phyloP scores from a whole-genome alignment of 2,113 vertebrate species.

The Amphilophus citrinellus region DNA sequence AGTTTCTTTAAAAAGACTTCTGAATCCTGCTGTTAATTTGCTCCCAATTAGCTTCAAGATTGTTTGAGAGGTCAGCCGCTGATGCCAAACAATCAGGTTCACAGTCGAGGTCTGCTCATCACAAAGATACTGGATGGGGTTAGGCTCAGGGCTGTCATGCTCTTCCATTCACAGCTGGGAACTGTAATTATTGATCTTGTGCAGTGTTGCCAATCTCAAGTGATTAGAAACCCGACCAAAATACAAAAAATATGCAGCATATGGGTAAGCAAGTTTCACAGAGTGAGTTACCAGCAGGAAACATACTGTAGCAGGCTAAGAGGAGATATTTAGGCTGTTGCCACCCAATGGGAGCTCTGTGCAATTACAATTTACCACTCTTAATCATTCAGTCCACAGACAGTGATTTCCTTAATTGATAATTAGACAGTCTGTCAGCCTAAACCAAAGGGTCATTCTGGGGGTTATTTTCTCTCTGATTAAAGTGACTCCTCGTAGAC shows the following conservation, averaged over 20 bases:
- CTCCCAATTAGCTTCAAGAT: neutral
- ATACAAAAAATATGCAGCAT: neutral
- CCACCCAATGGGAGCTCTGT: neutral
- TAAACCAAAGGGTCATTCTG: slow-evolving; percentile 19
- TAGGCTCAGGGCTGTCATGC: neutral
- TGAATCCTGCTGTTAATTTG: neutral
- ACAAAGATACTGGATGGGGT: neutral
- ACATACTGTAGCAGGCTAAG: no score
- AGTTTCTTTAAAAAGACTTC: neutral
- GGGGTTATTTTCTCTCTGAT: slow-evolving; percentile 38
- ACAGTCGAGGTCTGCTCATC: neutral
- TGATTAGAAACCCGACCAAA: no score
- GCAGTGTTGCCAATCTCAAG: no score
- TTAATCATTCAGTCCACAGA: slow-evolving; percentile 22
- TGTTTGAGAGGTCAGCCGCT: neutral
- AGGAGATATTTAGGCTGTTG: neutral
- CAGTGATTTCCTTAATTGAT: slow-evolving; percentile 42
- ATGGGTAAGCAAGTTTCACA: no score
- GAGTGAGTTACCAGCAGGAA: neutral
- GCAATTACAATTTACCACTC: neutral
- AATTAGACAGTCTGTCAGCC: slow-evolving; percentile 38
- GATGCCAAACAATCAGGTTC: neutral
- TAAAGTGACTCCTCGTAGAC: slow-evolving; percentile 55
- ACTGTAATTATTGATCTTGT: neutral
- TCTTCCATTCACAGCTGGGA: neutral